Evolutionary conservation across 2,888 invertebrate genomes (phyloP), one percentile per base, ranked within the genome.

Genomic region (Agonopterix heracliana): DNA sequence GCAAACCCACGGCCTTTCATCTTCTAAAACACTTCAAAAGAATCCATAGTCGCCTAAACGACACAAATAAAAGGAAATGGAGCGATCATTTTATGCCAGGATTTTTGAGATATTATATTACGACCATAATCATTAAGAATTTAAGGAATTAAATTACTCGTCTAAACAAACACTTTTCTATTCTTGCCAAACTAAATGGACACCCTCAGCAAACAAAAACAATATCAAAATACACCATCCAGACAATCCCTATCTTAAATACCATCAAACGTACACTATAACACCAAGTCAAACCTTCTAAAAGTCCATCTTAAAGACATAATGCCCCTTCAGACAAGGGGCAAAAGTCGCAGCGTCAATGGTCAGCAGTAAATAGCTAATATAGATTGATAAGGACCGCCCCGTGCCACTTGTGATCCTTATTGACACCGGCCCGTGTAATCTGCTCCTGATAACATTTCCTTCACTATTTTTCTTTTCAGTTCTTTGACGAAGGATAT

Each of bases 371-470:
- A 14, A 45, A 45, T 5, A 12, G 41, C 46, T 68, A 66, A 68
- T 69, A 58, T 62, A 64, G 67, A 71, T 68, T 69, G 71, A 72
- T 71, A 71, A 67, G 68, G 53, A 49, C 51, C 54, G 51, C 53
- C 59, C 57, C 44, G 50, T 54, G 50, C 53, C 56, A 55, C 44
- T 49, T 45, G 14, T 26, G 38, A 14, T 52, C 47, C 54, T 55
- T 62, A 58, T 62, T 59, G 62, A 58, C 63, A 58, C 58, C 46
- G 49, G 48, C 54, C 54, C 55, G 47, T 61, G 65, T 66, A 66
- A 68, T 68, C 66, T 54, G 50, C 34, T 9, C 49, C 51, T 60
- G 63, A 63, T 63, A 63, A 55, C 60, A 51, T 48, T 52, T 52
- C 17, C 49, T 53, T 54, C 49, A 57, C 52, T 49, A 51, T 54